These are phyloP conservation scores for Hozukius guyotensis DNA, from an alignment of 2,797 vertebrate genomes.

Conservation along the genomic window DNA sequence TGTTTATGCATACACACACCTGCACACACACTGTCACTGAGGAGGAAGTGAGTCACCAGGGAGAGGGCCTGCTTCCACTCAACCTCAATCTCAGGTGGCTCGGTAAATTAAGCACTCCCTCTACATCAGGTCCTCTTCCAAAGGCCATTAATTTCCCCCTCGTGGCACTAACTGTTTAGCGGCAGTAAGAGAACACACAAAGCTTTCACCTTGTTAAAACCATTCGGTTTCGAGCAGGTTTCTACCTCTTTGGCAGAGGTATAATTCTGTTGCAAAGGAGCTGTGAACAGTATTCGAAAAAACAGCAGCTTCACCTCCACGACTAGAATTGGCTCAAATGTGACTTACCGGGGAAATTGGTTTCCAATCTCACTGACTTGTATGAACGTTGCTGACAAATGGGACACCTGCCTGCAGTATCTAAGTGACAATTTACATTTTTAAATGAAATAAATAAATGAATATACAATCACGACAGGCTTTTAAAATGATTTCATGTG, in stretches of 20 bases:
- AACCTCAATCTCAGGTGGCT: conserved; percentile 72
- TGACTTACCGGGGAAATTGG: conserved; percentile 26
- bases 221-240: conserved; percentile 33
- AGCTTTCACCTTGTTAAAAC: conserved; percentile 53
- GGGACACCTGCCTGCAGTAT: conserved; percentile 23
- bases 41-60: conserved; percentile 58
- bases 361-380: conserved; percentile 14
- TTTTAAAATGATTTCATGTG: not conserved
- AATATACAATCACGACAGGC: not conserved
- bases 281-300: not conserved
- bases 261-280: conserved; percentile 19
- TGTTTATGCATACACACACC: not conserved
- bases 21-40: conserved; percentile 1
- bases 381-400: conserved; percentile 11
- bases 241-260: conserved; percentile 16
- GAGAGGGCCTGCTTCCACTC: conserved; percentile 59
- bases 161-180: conserved; percentile 60
- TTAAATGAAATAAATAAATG: not conserved
- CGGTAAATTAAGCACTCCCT: conserved; percentile 67
- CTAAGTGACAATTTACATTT: conserved; percentile 6
- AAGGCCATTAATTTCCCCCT: conserved; percentile 69
- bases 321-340: conserved; percentile 10
- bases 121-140: conserved; percentile 55
- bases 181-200: conserved; percentile 32
- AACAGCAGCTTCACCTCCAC: conserved; percentile 20